A percentile compares a stretch with the other conserved stretches of the same genome.
These are phyloP conservation scores for Corythornis madagascariensis DNA, from an alignment of 2,113 vertebrate genomes.

Conservation along the genomic window DNA sequence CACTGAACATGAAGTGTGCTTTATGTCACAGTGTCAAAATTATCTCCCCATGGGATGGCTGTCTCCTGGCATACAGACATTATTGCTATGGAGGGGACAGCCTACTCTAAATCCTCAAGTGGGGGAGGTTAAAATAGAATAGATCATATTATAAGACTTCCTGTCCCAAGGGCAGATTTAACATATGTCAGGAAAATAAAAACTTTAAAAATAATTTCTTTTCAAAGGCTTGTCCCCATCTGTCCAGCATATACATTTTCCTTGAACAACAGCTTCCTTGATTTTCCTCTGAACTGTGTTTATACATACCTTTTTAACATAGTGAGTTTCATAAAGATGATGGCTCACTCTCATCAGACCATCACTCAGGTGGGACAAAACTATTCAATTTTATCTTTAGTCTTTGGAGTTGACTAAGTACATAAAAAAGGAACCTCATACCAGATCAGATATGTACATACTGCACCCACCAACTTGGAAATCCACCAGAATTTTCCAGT, in stretches of 20 bases:
- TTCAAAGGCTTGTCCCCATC: slow-evolving; percentile 2
- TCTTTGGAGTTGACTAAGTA: neutral
- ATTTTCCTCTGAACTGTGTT: neutral
- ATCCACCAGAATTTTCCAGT: neutral
- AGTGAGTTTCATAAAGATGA: neutral
- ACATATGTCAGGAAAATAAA: slow-evolving; percentile 12
- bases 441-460: neutral
- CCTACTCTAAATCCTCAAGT: slow-evolving; percentile 42
- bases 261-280: neutral
- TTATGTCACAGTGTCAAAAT: slow-evolving; percentile 58
- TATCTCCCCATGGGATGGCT: slow-evolving; percentile 35
- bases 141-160: slow-evolving; percentile 32
- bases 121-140: slow-evolving; percentile 35
- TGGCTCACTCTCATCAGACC: neutral
- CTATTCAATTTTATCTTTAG: neutral
- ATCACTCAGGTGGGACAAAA: neutral
- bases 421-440: neutral
- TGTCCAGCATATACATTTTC: neutral
- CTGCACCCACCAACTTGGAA: neutral
- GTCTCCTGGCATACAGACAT: slow-evolving; percentile 7
- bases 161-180: neutral
- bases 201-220: slow-evolving; percentile 6
- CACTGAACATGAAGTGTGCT: slow-evolving; percentile 40
- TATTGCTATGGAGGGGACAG: slow-evolving; percentile 8
- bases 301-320: neutral